phyloP scores from a whole-genome alignment of 2,113 vertebrate species.

The Gopherus flavomarginatus region DNA sequence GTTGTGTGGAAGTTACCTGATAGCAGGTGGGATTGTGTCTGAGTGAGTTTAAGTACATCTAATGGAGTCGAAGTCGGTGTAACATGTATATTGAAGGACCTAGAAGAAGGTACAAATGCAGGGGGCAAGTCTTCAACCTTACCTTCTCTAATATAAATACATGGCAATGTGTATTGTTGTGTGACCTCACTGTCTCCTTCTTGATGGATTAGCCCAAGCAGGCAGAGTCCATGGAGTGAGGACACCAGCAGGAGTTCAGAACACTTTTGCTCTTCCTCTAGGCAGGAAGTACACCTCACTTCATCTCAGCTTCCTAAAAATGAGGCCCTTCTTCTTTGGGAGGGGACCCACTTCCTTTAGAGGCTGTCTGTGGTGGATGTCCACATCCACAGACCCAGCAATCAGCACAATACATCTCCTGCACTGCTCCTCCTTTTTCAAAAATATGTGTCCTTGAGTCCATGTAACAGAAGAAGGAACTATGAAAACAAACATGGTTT shows the following conservation, averaged over 20 bases:
- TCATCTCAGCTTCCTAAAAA: not conserved
- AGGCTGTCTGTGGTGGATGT: too few species aligned
- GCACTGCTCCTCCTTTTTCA: not conserved
- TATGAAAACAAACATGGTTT: not conserved
- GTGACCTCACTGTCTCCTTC: not conserved
- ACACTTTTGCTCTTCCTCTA: not conserved
- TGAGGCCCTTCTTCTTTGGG: not conserved
- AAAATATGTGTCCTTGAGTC: not conserved
- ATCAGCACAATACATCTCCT: too few species aligned
- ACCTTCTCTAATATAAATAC: not conserved
- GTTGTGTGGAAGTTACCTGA: not conserved
- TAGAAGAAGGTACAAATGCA: not conserved
- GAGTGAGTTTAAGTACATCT: not conserved
- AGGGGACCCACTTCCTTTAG: not conserved
- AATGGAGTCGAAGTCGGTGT: not conserved
- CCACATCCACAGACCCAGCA: too few species aligned
- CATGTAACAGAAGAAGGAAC: not conserved
- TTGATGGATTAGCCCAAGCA: not conserved
- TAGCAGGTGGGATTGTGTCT: accelerated
- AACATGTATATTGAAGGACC: accelerated
- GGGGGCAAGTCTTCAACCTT: not conserved
- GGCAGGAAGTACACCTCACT: not conserved
- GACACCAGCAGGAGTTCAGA: not conserved
- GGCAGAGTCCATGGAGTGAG: not conserved
- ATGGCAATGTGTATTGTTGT: not conserved